Base-by-base conservation (phyloP, 2,113 vertebrate genomes). In the Pseudorhombus dupliciocellatus region DNA sequence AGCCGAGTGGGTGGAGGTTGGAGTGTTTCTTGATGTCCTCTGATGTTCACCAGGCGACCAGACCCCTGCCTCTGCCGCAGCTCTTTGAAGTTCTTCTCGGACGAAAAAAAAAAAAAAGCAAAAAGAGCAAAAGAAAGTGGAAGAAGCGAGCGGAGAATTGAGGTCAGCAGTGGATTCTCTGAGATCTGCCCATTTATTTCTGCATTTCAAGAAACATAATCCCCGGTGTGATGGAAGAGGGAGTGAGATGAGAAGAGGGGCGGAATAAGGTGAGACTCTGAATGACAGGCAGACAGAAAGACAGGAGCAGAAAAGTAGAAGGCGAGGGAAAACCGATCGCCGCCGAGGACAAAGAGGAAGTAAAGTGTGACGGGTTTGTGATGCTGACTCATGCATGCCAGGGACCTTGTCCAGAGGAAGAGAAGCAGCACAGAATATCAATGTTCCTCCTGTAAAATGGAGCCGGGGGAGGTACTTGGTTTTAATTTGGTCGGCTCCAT, bases 371-470 rank as follows among this genome's bases (percentile, higher is more conserved):
- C 62, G 40, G 75, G 53, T 44, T 79, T 73, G 77, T 16, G 65
- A 55, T 56, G 85, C 88, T 87, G 86, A 89, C 66, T 89, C 85
- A 86, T 92, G 60, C 81, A 18, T 58, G 70, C 31, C 73, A 7
- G 42, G 77, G 81, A 87, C 90, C 88, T 87, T 81, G 73, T 51
- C 77, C 73, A 69, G 65, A 66, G 66, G 66, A 68, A 81, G 54
- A 28, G 57, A 52, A 73, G 62, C 52, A 5, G 28, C 10, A 15
- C 66, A 42, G 84, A 84, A 90, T 89, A 87, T 67, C 77, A 86
- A 87, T 80, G 65, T 52, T 66, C 15, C 57, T 59, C 51, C 66
- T 42, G 25, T 8, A 10, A 58, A 51, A 58, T 2, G 50, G 70
- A 77, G 67, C 58, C 6, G 22, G 53, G 25, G 24, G 22, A 56